Evolutionary conservation across 1,140 invertebrate species (phyloP).

Genomic region (Trinorchestia longiramus): DNA sequence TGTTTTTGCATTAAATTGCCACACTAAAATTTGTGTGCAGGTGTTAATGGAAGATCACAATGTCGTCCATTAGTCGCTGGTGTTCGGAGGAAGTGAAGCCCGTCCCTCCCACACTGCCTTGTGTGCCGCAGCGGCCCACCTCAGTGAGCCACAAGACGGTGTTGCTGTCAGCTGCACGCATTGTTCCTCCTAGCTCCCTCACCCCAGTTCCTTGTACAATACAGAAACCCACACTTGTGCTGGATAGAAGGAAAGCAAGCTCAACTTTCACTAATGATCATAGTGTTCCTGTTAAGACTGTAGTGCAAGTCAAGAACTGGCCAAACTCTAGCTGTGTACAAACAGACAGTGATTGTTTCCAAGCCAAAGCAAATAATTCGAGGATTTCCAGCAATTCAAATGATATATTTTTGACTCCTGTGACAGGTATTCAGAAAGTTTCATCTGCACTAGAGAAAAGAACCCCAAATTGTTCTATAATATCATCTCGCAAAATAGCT

Average conservation of each 20-base stretch:
- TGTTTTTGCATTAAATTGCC: too few relatives aligned
- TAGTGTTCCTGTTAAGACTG: neutral
- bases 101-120: slow-evolving; percentile 2
- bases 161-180: neutral
- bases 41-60: neutral
- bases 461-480: neutral
- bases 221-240: neutral
- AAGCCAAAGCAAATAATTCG: neutral
- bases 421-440: neutral
- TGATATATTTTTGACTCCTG: neutral
- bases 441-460: neutral
- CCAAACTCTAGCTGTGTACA: neutral
- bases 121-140: neutral
- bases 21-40: neutral
- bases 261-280: neutral
- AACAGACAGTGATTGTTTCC: neutral
- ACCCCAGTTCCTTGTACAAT: neutral
- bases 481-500: neutral
- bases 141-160: neutral
- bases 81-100: slow-evolving; percentile 37
- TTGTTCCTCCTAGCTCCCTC: neutral
- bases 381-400: neutral
- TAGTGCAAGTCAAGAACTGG: neutral
- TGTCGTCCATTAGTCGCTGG: slow-evolving; percentile 20
- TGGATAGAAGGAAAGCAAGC: neutral